Evolutionary conservation across 1,140 invertebrate species (phyloP).

Genomic region (Battus philenor): DNA sequence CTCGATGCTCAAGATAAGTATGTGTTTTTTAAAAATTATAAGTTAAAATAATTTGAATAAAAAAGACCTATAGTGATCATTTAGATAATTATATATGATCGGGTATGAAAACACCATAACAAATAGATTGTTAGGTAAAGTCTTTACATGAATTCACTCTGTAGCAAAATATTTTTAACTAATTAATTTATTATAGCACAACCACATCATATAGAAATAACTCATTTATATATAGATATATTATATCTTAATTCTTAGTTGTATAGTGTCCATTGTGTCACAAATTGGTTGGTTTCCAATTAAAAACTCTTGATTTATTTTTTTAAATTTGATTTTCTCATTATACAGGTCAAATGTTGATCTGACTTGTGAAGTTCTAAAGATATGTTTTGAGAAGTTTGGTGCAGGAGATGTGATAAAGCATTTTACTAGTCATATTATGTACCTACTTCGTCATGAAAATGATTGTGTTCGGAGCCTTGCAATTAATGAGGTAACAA

Average conservation of each 20-base stretch:
- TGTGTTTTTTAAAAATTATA: constrained; percentile 17
- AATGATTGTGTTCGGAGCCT: constrained; percentile 71
- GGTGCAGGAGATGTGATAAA: constrained; percentile 68
- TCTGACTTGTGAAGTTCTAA: constrained; percentile 77
- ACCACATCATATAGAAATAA: too few relatives aligned
- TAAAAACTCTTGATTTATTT: constrained; percentile 3
- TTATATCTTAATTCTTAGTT: too few relatives aligned
- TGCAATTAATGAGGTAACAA: constrained; percentile 72
- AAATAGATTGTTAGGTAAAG: too few relatives aligned
- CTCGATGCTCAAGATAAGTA: constrained; percentile 47
- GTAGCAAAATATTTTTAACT: too few relatives aligned
- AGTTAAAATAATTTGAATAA: not conserved
- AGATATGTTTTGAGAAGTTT: constrained; percentile 76
- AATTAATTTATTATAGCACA: too few relatives aligned
- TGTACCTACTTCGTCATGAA: constrained; percentile 76
- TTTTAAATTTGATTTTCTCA: constrained; percentile 7
- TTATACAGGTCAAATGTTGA: constrained; percentile 68
- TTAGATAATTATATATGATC: too few relatives aligned
- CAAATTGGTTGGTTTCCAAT: too few relatives aligned
- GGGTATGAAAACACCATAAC: too few relatives aligned
- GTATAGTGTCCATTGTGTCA: too few relatives aligned
- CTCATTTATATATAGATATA: too few relatives aligned
- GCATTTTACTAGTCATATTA: constrained; percentile 67
- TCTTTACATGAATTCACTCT: too few relatives aligned
- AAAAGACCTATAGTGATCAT: too few relatives aligned